Evolutionary conservation across 1,140 invertebrate genomes (phyloP), one percentile per base, ranked within the genome.

Genomic region (Onthophagus taurus): DNA sequence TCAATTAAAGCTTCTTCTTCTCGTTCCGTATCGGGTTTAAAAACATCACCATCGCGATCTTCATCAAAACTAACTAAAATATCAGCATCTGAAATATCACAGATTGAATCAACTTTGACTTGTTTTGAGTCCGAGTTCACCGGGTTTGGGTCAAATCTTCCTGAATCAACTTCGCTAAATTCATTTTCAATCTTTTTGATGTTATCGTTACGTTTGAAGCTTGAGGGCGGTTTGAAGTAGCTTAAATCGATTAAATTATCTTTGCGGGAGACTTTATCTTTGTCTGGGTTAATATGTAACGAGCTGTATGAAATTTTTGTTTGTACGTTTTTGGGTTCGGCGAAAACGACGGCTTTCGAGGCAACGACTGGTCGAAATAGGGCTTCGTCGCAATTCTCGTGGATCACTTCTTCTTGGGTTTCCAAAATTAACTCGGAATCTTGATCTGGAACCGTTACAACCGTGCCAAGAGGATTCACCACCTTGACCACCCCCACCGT

Each of bases 401-500:
- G 67, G 39, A 77, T 77, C 42, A 67, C 47, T 35, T 61, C 62
- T 9, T 67, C 64, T 11, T 67, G 64, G n/a, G 67, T 61, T 36
- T 58, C 55, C 33, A 60, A 61, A 13, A 66, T 59, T 46, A 77
- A 72, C 11, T 63, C 62, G 42, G 68, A 66, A 21, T 78, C 70
- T 49, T 68, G 68, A 33, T 71, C 71, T 23, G 67, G 68, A 19
- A 75, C 64, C 52, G 73, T 75, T 58, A 77, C 76, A 36, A 83
- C 81, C 20, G 76, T 80, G 53, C 81, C 81, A 58, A 77, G 54
- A 19, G 80, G 80, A 72, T 81, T 82, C 54, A 83, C 78, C 51
- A 81, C 75, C 67, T 80, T 77, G 58, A 71, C 71, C 59, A 77
- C 69, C 51, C 70, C 67, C 45, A 69, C 34, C 17, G 52, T 59